Conservation (phyloP, 2,888 invertebrate genomes). For the Lycophotia porphyrea region DNA sequence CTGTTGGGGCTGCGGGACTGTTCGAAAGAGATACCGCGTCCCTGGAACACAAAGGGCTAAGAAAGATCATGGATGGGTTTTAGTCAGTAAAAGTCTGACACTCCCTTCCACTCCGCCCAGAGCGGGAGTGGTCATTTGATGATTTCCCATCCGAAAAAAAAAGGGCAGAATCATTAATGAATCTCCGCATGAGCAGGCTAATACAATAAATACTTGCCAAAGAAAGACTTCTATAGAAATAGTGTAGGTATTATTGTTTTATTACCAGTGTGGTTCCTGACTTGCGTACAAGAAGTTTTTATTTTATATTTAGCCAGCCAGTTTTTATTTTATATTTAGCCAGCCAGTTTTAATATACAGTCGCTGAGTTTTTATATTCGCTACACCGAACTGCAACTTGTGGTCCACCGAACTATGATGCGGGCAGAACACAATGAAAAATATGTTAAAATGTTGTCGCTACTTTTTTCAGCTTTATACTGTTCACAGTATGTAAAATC, state of each 20-base stretch:
- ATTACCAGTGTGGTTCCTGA: not conserved
- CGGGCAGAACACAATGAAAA: conserved; percentile 22
- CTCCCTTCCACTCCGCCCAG: too few relatives aligned
- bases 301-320: not conserved
- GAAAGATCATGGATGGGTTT: too few relatives aligned
- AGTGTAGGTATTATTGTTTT: not conserved
- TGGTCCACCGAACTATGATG: conserved; percentile 27
- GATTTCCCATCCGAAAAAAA: too few relatives aligned
- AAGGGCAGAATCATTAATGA: too few relatives aligned
- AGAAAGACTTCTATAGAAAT: not conserved
- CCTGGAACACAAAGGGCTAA: too few relatives aligned
- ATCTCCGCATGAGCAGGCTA: too few relatives aligned
- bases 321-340: conserved; percentile 1
- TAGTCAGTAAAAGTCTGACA: too few relatives aligned
- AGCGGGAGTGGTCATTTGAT: too few relatives aligned
- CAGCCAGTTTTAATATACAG: conserved; percentile 19
- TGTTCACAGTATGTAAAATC: not conserved
- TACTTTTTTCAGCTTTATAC: not conserved
- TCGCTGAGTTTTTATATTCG: conserved; percentile 38
- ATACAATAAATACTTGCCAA: not conserved
- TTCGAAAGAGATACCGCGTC: too few relatives aligned
- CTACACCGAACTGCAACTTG: conserved; percentile 27
- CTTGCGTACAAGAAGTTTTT: not conserved
- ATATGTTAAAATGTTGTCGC: not conserved
- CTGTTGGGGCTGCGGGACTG: too few relatives aligned